Evolutionary conservation across 2,113 vertebrate genomes (phyloP), one percentile per base, ranked within the genome.

Genomic region (Silurus asotus): DNA sequence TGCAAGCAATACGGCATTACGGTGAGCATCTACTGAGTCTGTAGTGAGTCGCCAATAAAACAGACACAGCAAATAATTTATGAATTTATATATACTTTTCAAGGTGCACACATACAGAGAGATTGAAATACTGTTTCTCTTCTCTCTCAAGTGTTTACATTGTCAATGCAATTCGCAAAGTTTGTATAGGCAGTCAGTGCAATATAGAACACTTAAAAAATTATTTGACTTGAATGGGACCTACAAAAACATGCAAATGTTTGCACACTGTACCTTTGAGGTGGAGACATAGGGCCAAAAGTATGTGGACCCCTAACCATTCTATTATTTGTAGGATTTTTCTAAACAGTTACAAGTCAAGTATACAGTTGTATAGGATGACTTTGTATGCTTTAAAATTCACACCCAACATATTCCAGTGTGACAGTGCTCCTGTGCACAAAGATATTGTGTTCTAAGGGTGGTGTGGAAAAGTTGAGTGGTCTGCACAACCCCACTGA

Each of bases 1-100:
- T 99, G 97, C 94, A 96, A 94, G 90, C 96, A 97, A 92, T 98
- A 99, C 0, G 97, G 97, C 87, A 97, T 99, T 92, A 92, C 74
- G 4, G 97, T 98, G 87, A 94, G 95, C 62, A 10, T 25, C 82
- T 61, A 8, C 13, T 37, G 25, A 6, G 48, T 59, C 23, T 76
- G 15, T 55, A 55, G 11, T 56, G n/a, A 55, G 23, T 55, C n/a
- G 9, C 10, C 13, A 8, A 49, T n/a, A 3, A 76, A 48, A 6
- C 48, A 75, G 48, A 77, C n/a, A 74, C 4, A 5, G 8, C 4
- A 49, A 23, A 11, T 37, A 2, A 37, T 75, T 51, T 5, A 1
- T 51, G 48, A 75, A 23, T 23, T 51, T 23, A 51, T 51, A n/a
- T 9, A 0, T 13, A 23, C 0, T 51, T 51, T 37, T 37, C 37